Conservation (phyloP, 2,113 vertebrate species). For the Tragelaphus imberbis region DNA sequence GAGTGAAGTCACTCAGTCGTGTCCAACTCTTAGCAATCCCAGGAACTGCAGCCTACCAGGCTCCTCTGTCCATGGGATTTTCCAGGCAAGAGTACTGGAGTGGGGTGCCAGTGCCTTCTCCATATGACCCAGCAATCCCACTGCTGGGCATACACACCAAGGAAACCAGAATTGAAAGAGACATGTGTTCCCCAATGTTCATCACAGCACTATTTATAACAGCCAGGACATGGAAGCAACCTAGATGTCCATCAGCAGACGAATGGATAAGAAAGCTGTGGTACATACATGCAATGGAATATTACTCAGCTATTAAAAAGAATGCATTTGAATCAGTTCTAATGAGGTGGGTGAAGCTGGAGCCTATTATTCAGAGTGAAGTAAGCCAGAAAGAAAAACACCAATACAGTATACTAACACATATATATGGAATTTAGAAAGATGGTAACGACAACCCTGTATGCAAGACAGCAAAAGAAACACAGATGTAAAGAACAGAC, state of each 20-base stretch:
- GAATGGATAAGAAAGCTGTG: too few relatives aligned
- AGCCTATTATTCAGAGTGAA: neutral
- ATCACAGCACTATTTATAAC: too few relatives aligned
- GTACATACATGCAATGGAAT: neutral
- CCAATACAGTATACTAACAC: neutral
- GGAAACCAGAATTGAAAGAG: too few relatives aligned
- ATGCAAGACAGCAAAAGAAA: neutral
- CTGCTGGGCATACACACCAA: neutral
- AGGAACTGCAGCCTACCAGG: too few relatives aligned
- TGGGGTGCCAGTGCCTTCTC: too few relatives aligned
- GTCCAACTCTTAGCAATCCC: too few relatives aligned
- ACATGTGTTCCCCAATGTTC: too few relatives aligned
- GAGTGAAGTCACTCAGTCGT: too few relatives aligned
- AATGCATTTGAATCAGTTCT: neutral
- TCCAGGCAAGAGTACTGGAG: too few relatives aligned
- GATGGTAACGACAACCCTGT: neutral
- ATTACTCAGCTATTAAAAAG: neutral
- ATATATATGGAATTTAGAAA: neutral
- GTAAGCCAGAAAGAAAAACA: neutral
- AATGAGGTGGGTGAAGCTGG: neutral
- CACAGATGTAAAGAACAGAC: neutral
- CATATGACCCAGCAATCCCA: neutral
- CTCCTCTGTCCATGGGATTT: too few relatives aligned
- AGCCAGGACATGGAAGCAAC: too few relatives aligned
- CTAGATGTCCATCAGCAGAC: too few relatives aligned